phyloP scores from a whole-genome alignment of 1,140 invertebrate species.

The Tetragonula clypearis region DNA sequence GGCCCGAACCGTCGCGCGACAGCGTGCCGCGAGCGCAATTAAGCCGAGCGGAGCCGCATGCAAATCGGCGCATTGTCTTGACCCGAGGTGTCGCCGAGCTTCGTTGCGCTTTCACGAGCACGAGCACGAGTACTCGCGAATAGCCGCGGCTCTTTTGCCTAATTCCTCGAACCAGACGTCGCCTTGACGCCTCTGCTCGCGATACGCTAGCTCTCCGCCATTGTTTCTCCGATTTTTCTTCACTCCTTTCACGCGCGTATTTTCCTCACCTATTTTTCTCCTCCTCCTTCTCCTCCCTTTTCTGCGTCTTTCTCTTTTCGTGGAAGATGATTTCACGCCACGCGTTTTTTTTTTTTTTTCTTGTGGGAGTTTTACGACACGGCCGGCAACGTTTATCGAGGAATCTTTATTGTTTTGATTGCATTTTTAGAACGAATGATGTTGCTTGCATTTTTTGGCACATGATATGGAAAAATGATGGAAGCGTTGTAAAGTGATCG shows the following conservation, averaged over 20 bases:
- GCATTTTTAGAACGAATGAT: not conserved
- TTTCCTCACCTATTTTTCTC: not conserved
- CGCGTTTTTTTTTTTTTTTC: too few relatives aligned
- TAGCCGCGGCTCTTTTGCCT: not conserved
- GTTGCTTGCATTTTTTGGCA: not conserved
- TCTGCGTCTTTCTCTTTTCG: not conserved
- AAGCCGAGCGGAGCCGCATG: constrained; percentile 59
- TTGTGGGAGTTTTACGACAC: not conserved
- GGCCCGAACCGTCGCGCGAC: constrained; percentile 33
- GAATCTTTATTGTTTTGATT: not conserved
- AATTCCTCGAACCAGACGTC: constrained; percentile 14
- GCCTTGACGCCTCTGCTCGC: not conserved
- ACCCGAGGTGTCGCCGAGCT: constrained; percentile 48
- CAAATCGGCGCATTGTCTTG: constrained; percentile 66
- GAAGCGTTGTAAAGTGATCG: not conserved
- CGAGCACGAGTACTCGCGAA: not conserved
- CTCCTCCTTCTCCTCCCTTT: not conserved
- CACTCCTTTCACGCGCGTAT: too few relatives aligned
- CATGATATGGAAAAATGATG: not conserved
- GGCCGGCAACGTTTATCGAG: not conserved
- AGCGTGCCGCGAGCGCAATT: constrained; percentile 49
- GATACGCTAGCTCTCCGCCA: not conserved
- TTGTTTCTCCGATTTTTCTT: not conserved
- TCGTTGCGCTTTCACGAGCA: constrained; percentile 35
- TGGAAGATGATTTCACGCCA: not conserved